These are phyloP conservation scores for Panthera leo DNA, from an alignment of 2,113 vertebrate species.

Conservation along the genomic window DNA sequence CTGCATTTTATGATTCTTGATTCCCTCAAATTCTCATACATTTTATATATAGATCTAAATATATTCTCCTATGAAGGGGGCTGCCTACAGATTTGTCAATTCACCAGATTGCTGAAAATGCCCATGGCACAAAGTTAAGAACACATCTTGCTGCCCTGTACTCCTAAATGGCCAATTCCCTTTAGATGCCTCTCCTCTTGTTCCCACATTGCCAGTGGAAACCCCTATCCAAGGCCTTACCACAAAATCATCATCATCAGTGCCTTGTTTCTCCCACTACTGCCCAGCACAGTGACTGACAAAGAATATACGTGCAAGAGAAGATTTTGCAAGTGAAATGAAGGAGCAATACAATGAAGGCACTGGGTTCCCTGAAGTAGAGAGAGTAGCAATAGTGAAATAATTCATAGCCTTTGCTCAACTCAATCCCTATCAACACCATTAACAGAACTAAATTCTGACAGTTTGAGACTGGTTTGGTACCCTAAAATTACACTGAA, in stretches of 20 bases:
- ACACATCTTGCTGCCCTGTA: rapidly evolving
- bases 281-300: not conserved
- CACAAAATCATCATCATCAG: no score
- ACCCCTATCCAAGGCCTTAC: not conserved
- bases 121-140: not conserved
- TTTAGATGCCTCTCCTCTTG: not conserved
- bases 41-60: not conserved
- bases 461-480: not conserved
- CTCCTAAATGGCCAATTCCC: not conserved
- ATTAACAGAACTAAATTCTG: not conserved
- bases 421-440: not conserved
- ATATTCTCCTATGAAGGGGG: not conserved
- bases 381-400: not conserved
- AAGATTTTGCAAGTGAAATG: not conserved
- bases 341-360: not conserved
- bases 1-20: not conserved
- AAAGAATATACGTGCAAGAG: not conserved
- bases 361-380: not conserved
- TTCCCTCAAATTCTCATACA: not conserved
- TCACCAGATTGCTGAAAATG: not conserved
- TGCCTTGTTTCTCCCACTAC: not conserved
- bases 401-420: not conserved
- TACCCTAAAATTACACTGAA: not conserved
- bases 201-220: not conserved
- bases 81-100: not conserved